Conservation (phyloP, 2,888 invertebrate genomes). For the Mystacides longicornis region DNA sequence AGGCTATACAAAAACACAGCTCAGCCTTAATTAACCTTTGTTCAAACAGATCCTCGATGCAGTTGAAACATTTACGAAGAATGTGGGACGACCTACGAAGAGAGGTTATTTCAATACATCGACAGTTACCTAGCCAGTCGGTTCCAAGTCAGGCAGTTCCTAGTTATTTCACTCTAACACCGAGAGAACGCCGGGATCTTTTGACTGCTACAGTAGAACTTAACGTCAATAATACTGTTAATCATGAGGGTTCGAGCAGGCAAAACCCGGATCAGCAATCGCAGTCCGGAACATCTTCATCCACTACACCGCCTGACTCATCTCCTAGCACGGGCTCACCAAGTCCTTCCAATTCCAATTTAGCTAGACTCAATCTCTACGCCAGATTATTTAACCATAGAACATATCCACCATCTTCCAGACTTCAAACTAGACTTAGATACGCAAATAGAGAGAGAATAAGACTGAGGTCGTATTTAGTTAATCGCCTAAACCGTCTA, state of each 20-base stretch:
- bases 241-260: not conserved
- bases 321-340: not conserved
- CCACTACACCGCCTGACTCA: not conserved
- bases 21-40: slow-evolving; percentile 38
- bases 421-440: slow-evolving; percentile 1
- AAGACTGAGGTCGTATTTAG: slow-evolving; percentile 8
- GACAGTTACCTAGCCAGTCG: slow-evolving; percentile 35
- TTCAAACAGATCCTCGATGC: slow-evolving; percentile 39
- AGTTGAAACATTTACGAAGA: slow-evolving; percentile 51
- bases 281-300: not conserved
- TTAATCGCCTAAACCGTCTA: slow-evolving; percentile 11
- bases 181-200: slow-evolving; percentile 43
- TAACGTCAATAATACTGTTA: not conserved
- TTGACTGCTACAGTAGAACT: slow-evolving; percentile 25
- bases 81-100: slow-evolving; percentile 59
- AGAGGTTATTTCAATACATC: slow-evolving; percentile 49
- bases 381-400: not conserved
- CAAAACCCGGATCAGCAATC: not conserved
- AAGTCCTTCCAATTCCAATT: slow-evolving; percentile 11
- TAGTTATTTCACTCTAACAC: slow-evolving; percentile 40
- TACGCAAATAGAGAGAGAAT: slow-evolving; percentile 7
- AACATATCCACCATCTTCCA: slow-evolving; percentile 11
- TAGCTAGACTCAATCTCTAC: not conserved
- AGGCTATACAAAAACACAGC: slow-evolving; percentile 39
- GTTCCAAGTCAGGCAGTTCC: slow-evolving; percentile 29